phyloP scores from a whole-genome alignment of 2,888 invertebrate species.

The Sinodicranocentrus sp. region DNA sequence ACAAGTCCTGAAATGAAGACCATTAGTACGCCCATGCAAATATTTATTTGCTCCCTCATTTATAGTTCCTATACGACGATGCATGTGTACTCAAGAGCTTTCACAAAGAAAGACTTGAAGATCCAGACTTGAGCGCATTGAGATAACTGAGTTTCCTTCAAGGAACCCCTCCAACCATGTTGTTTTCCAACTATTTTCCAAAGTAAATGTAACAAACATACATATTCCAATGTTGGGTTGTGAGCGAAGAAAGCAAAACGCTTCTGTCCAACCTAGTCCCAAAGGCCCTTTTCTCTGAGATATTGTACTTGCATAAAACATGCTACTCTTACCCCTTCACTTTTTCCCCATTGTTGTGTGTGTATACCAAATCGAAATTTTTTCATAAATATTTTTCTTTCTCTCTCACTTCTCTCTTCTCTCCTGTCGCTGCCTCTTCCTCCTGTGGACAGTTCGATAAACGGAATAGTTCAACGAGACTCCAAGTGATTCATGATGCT shows the following conservation, averaged over 20 bases:
- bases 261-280: slow-evolving; percentile 53
- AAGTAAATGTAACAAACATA: slow-evolving; percentile 25
- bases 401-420: slow-evolving; percentile 1
- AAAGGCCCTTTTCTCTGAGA: slow-evolving; percentile 53
- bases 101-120: neutral
- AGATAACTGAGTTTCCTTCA: slow-evolving; percentile 50
- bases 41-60: slow-evolving; percentile 59
- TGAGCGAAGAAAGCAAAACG: slow-evolving; percentile 41
- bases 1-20: slow-evolving; percentile 43
- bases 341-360: slow-evolving; percentile 11
- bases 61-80: slow-evolving; percentile 40
- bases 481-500: slow-evolving; percentile 95
- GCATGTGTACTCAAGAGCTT: slow-evolving; percentile 35
- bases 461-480: slow-evolving; percentile 91
- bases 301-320: slow-evolving; percentile 56
- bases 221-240: neutral
- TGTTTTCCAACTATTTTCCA: slow-evolving; percentile 35
- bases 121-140: neutral
- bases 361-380: slow-evolving; percentile 2
- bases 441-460: slow-evolving; percentile 85
- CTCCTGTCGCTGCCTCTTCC: slow-evolving; percentile 19
- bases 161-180: slow-evolving; percentile 21
- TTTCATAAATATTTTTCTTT: slow-evolving; percentile 13
- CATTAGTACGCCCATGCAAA: slow-evolving; percentile 55
- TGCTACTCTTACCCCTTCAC: neutral